Percentiles rank a stretch among this genome's conserved stretches.
phyloP scores from a whole-genome alignment of 2,888 invertebrate genomes.

The Papilio protenor region DNA sequence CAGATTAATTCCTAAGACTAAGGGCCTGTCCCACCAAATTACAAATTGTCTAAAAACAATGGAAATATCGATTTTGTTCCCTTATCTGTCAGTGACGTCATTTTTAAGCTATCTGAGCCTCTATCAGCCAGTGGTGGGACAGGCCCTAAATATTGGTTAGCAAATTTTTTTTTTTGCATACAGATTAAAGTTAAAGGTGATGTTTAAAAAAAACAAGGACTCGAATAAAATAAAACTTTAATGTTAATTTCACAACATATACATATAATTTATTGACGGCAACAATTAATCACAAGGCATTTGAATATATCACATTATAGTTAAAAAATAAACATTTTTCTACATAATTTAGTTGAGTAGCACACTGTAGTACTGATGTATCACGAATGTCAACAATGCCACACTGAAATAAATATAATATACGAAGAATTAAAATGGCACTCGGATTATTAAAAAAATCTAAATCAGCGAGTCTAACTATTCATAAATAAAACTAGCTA shows the following conservation, averaged over 20 bases:
- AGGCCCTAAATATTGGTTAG: no score
- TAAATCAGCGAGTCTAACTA: slow-evolving; percentile 35
- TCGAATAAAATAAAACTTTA: slow-evolving; percentile 30
- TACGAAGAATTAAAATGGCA: slow-evolving; percentile 44
- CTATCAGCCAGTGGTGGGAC: no score
- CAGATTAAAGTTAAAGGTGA: no score
- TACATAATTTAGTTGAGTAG: slow-evolving; percentile 52
- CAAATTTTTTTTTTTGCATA: no score
- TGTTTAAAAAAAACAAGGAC: slow-evolving; percentile 8
- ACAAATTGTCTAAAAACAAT: no score
- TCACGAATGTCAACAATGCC: slow-evolving; percentile 77
- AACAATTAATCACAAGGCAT: slow-evolving; percentile 46
- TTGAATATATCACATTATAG: slow-evolving; percentile 37
- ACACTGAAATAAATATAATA: slow-evolving; percentile 72
- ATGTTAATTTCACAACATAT: slow-evolving; percentile 36
- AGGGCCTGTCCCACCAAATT: no score
- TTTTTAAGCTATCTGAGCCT: no score
- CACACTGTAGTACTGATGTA: slow-evolving; percentile 72
- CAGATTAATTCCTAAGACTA: no score
- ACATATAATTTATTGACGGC: slow-evolving; percentile 31
- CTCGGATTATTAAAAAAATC: slow-evolving; percentile 8
- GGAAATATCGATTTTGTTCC: no score
- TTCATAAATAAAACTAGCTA: not conserved
- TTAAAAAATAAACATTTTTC: not conserved
- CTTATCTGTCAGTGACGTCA: no score